Evolutionary conservation across 2,888 invertebrate species (phyloP), one percentile per base, ranked within the genome.

Genomic region (Dione juno): DNA sequence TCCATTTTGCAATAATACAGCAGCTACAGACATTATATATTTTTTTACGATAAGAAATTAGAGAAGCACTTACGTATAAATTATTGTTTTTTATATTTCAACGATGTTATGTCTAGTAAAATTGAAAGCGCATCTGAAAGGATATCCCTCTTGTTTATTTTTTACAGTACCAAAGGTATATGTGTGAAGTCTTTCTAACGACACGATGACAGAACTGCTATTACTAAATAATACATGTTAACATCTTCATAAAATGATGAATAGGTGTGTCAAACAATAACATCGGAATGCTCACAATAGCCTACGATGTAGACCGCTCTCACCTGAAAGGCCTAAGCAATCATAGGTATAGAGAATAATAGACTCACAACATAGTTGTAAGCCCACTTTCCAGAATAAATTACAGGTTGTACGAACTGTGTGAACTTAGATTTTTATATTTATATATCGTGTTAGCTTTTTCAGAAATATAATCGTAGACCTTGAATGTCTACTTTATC

Each of bases 241-340:
- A 74, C 66, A 66, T 58, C 63, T 70, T 70, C 67, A 68, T 70
- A 70, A 72, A 67, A 66, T 61, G 63, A 64, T 70, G 67, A 72
- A 70, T 53, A 70, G 61, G 54, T 58, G 40, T 58, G 41, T 54
- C 67, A 70, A 72, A 74, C 72, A 72, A 74, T 74, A 70, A 70
- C 67, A 70, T 59, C 28, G 68, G 68, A 70, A 70, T 70, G 74
- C 63, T 68, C 61, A 70, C 74, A 72, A 74, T 68, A 19, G 74
- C 53, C 61, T 57, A 65, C 68, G 67, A 75, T 75, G 71, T 72
- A 74, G 74, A 75, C 75, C 71, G 75, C 75, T 75, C 75, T 75
- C 75, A 74, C 74, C 71, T 75, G 75, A 74, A 75, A 72, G 70
- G 73, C 71, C 69, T 70, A 66, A 70, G 74, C 71, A 70, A 74